Base-by-base conservation (phyloP, 2,888 invertebrate species). In the Lissocephala sabroskyi region DNA sequence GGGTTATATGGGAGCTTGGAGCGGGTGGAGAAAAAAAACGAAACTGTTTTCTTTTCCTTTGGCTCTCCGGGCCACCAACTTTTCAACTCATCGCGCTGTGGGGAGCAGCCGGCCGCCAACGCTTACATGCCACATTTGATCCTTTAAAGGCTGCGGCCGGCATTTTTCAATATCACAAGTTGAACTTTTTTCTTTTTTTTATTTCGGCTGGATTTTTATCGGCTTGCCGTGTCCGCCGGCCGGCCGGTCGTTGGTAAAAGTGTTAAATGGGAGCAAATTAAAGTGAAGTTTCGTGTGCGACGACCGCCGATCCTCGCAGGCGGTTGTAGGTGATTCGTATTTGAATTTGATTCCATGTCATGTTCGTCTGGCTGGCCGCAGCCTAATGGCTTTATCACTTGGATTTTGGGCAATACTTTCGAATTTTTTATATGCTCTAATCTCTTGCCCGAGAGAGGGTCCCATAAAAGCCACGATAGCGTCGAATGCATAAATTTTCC, bases 181-280 rank as follows among this genome's bases (percentile, higher is more conserved):
- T 33, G 29, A 18, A 33, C 13, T 19, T 42, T 1, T 9, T 28
- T 40, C 13, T 19, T 42, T 1, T 9, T 30, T 5, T 17, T 45
- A 44, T 30, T 9, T 13, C 17, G 36, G 23, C n/a, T n/a, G n/a
- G 26, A 4, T 6, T 30, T 35, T 39, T 30, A 35, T 18, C 30
- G 49, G 47, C 56, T 33, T 32, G 33, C 35, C 49, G 30, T 30
- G n/a, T n/a, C n/a, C n/a, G n/a, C n/a, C n/a, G n/a, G n/a, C n/a
- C n/a, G n/a, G n/a, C n/a, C n/a, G 49, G 43, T 3, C 14, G 10
- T 35, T 40, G 35, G 60, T 55, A 70, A 67, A 57, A 65, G 66
- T 70, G 66, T 65, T 65, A 74, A 74, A 65, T 67, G 74, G 54
- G 35, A 41, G 51, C 62, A 59, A 52, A 65, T 66, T 68, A 59